Evolutionary conservation across 2,888 invertebrate genomes (phyloP).

Genomic region (Pimpla rufipes): DNA sequence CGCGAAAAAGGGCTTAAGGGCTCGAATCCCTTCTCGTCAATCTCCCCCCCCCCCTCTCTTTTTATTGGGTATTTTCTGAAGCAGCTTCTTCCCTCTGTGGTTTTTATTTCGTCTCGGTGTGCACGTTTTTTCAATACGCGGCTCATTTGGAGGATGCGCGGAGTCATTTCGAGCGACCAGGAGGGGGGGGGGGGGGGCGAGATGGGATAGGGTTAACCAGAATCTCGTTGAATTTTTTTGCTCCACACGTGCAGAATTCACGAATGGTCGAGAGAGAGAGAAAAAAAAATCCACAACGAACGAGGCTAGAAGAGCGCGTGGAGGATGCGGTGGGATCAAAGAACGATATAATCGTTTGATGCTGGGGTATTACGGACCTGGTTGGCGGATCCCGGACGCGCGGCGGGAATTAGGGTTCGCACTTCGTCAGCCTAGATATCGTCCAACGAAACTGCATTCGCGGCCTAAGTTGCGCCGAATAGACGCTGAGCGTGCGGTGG

Average conservation of each 20-base stretch:
- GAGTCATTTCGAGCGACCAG: conserved; percentile 62
- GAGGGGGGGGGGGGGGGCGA: conserved; percentile 27
- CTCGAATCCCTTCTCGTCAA: conserved; percentile 34
- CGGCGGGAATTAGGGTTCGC: conserved; percentile 56
- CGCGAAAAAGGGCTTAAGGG: conserved; percentile 28
- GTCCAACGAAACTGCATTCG: conserved; percentile 3
- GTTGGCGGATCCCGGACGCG: conserved; percentile 40
- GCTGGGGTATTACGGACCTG: conserved; percentile 70
- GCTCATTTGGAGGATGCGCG: conserved; percentile 44
- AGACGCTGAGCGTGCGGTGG: background rate
- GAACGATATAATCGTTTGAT: conserved; percentile 74
- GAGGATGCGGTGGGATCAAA: conserved; percentile 39
- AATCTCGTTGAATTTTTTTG: conserved; percentile 65
- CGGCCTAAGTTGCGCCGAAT: background rate
- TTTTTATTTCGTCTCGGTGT: conserved; percentile 23
- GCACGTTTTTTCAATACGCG: conserved; percentile 50
- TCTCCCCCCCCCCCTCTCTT: conserved; percentile 5
- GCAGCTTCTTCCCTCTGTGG: background rate
- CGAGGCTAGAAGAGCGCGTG: conserved; percentile 35
- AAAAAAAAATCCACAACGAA: background rate
- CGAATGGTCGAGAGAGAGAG: background rate
- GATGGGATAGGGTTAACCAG: conserved; percentile 60
- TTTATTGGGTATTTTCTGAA: conserved; percentile 7
- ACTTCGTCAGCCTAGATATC: conserved; percentile 39
- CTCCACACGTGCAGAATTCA: conserved; percentile 29